A percentile compares a stretch with the other conserved stretches of the same genome.
These are phyloP conservation scores for Ferrisia virgata DNA, from an alignment of 2,888 invertebrate species.

Conservation along the genomic window DNA sequence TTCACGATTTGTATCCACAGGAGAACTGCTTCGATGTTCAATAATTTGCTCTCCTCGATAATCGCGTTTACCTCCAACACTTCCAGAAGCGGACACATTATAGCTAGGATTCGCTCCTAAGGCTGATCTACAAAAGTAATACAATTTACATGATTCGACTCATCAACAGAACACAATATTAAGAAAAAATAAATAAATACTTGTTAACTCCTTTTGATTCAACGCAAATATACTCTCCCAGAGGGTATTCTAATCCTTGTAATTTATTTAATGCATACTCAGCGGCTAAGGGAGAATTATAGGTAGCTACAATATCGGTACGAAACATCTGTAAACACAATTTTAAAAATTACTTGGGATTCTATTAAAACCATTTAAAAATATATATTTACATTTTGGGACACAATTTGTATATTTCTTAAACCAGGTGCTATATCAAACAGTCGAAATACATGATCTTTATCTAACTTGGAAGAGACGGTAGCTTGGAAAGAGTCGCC, in stretches of 20 bases:
- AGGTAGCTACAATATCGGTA: slow-evolving; percentile 52
- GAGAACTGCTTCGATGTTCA: not conserved
- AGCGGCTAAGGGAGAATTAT: slow-evolving; percentile 67
- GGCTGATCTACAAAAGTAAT: not conserved
- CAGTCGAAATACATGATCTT: slow-evolving; percentile 74
- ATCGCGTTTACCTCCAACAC: slow-evolving; percentile 3
- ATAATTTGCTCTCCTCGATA: slow-evolving; percentile 23
- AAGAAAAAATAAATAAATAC: slow-evolving; percentile 5
- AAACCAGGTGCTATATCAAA: slow-evolving; percentile 82
- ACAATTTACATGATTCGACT: not conserved
- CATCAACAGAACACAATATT: not conserved
- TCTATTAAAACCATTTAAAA: not conserved
- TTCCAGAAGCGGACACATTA: not conserved
- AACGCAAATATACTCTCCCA: slow-evolving; percentile 60
- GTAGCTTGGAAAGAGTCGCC: slow-evolving; percentile 15
- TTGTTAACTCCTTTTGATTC: slow-evolving; percentile 34
- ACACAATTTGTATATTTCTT: slow-evolving; percentile 50
- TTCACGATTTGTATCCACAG: slow-evolving; percentile 10
- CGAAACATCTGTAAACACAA: slow-evolving; percentile 6
- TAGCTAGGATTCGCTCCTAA: not conserved
- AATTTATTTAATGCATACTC: slow-evolving; percentile 79
- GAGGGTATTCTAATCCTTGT: slow-evolving; percentile 88
- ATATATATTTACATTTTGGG: slow-evolving; percentile 8
- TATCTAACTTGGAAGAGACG: slow-evolving; percentile 62
- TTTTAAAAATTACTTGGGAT: not conserved